Evolutionary conservation across 2,888 invertebrate genomes (phyloP), one percentile per base, ranked within the genome.

Genomic region (Nymphalis polychloros): DNA sequence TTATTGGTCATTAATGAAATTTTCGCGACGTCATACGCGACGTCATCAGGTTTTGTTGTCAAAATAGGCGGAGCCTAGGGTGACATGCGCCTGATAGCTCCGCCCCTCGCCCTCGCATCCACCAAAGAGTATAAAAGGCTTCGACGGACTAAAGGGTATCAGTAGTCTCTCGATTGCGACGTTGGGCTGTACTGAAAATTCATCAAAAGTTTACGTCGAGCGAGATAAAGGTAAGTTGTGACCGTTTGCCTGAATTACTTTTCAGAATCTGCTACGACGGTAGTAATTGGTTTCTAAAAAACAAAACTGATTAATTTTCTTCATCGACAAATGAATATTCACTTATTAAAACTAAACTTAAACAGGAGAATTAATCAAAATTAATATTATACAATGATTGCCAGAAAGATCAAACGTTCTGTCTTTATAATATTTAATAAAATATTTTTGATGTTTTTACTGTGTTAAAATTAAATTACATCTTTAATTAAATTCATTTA

Each of bases 131-230:
- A 90, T 91, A 91, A 81, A 92, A 91, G 83, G 77, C 78, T 72
- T 71, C 72, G 72, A 66, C 73, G 76, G 76, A 64, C 41, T 41
- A 31, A 48, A 59, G 53, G 49, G 59, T 73, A 70, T 50, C 81
- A 72, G 78, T 79, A 70, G 75, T 77, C 72, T 76, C 69, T 73
- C 75, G 72, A 72, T 70, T 75, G 69, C 77, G 68, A 77, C 77
- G 71, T 27, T 73, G 77, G 77, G 68, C 72, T 70, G 77, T 81
- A 81, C 77, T 82, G 78, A 77, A 70, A 68, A 75, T 64, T 68
- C 68, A 53, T 59, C 31, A 76, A 86, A 91, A 91, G 83, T 92
- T 92, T 89, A 81, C 87, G 80, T 75, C 85, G 83, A 86, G 76
- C 80, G 64, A 68, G 71, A 74, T 78, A 77, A 87, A 83, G 90